Evolutionary conservation across 2,797 vertebrate genomes (phyloP).

Genomic region (Labroides dimidiatus): DNA sequence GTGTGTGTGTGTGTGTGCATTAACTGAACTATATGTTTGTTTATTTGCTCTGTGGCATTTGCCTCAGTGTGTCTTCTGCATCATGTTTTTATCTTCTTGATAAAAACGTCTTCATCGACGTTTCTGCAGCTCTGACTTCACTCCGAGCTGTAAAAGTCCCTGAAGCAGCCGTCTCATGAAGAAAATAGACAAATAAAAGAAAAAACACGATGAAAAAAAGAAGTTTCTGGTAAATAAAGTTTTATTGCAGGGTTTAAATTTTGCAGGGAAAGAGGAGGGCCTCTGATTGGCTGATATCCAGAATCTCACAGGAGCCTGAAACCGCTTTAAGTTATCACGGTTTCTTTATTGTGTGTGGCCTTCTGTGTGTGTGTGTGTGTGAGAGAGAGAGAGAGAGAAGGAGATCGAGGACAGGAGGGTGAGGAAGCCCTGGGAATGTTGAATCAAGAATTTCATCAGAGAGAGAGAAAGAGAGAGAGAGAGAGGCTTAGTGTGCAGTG

Average conservation of each 20-base stretch:
- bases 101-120: no score
- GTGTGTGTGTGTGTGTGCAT: constrained; percentile 30
- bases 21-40: constrained; percentile 5
- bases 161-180: neutral
- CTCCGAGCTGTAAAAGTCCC: neutral
- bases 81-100: constrained; percentile 20
- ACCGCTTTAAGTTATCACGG: neutral
- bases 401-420: constrained; percentile 20
- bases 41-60: constrained; percentile 3
- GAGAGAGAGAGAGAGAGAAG: neutral
- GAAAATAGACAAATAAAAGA: neutral
- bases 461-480: neutral
- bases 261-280: neutral
- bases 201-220: neutral
- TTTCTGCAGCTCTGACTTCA: neutral
- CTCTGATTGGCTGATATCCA: constrained; percentile 24
- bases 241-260: constrained; percentile 21
- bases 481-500: constrained; percentile 7
- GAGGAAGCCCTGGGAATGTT: constrained; percentile 36
- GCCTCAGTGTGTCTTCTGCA: neutral
- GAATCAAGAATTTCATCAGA: constrained; percentile 1
- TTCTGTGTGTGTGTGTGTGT: constrained; percentile 13
- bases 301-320: neutral
- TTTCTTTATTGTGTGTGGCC: neutral
- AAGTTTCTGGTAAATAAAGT: neutral